phyloP scores from a whole-genome alignment of 2,797 vertebrate genomes.

The Pseudocheirus occidentalis region DNA sequence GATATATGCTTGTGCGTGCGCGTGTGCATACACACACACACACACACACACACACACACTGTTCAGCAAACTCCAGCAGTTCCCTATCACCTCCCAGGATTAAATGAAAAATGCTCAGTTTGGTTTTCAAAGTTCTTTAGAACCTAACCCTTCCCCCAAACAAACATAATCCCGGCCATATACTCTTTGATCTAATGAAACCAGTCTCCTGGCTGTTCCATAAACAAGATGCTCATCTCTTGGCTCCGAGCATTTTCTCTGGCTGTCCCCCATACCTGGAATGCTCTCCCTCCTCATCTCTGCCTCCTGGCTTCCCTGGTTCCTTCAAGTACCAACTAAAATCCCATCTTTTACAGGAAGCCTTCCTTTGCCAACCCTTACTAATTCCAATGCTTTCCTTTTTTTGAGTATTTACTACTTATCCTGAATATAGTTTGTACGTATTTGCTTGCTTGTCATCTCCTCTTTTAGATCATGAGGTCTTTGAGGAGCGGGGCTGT shows the following conservation, averaged over 20 bases:
- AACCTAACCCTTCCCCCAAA: background rate
- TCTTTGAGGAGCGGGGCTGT: background rate
- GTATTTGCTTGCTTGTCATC: background rate
- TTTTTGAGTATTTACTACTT: background rate
- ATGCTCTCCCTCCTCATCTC: background rate
- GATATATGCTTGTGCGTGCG: background rate
- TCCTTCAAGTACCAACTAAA: background rate
- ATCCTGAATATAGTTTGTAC: background rate
- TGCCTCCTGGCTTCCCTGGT: background rate
- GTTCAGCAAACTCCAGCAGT: background rate
- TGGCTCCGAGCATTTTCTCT: background rate
- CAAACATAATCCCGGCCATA: background rate
- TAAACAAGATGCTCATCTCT: background rate
- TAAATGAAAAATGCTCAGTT: background rate
- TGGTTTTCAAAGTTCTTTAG: background rate
- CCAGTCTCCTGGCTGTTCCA: background rate
- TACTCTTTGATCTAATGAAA: background rate
- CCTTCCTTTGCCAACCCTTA: background rate
- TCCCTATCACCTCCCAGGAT: background rate
- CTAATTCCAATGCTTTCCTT: background rate
- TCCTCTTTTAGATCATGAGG: background rate
- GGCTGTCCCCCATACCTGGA: background rate
- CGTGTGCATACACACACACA: no score
- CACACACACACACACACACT: background rate
- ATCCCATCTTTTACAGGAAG: background rate